Evolutionary conservation across 1,140 invertebrate species (phyloP), one percentile per base, ranked within the genome.

Genomic region (Penaeus indicus): DNA sequence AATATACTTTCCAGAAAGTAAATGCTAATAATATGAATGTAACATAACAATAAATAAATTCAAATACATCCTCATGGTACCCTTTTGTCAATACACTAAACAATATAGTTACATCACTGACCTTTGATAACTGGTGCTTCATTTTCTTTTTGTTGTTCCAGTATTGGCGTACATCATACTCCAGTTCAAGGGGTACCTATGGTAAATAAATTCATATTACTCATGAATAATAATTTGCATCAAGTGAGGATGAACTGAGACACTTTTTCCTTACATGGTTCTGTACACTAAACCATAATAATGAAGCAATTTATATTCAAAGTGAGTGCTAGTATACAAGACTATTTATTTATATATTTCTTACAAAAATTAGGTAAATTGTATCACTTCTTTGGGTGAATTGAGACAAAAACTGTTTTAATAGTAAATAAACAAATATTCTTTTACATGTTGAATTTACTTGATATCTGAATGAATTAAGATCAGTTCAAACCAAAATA

Each of bases 151-250:
- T 96, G 78, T 95, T 94, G 32, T 95, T 94, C 94, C 96, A 96
- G 92, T 97, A 97, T 10, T 95, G 96, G 77, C 95, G 94, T 27
- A 97, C 96, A 92, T 97, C 97, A 1, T 96, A 95, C 0, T 95
- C 95, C n/a, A 97, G 93, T 90, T 96, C 95, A 21, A 94, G 96
- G 54, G 96, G 95, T 90, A 97, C 92, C 95, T 95, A 91, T 61
- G 92, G 91, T 22, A 32, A 64, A 61, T 47, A 67, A 16, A 8
- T 61, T 7, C n/a, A 54, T 54, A 13, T 54, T 54, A 54, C 16
- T 42, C 38, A 42, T 42, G 38, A 25, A 63, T 84, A 27, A 47
- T 11, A 25, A 61, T 27, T 84, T 27, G 21, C 25, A 22, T 13
- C 11, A 4, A 7, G 32, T 60, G 85, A 32, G 7, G 85, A 32